A percentile compares a stretch with the other conserved stretches of the same genome.
Evolutionary conservation across 2,113 vertebrate species (phyloP).

Genomic region (Andinoacara biseriatus): DNA sequence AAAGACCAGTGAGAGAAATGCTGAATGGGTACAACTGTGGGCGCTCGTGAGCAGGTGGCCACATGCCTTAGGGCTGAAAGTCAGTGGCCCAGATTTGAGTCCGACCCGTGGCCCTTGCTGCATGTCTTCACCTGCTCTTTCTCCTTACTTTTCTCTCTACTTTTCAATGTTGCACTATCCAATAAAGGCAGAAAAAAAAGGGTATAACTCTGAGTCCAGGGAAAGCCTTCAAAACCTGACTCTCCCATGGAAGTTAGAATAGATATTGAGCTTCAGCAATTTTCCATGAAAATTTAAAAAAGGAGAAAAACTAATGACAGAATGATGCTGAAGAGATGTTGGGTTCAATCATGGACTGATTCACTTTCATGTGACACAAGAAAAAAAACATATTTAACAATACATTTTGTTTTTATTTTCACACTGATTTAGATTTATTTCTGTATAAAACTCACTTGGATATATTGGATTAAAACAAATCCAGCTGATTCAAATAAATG

Average conservation of each 20-base stretch:
- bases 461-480: slow-evolving; percentile 1
- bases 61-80: no score
- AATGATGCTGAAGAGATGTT: neutral
- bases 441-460: neutral
- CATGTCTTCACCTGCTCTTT: no score
- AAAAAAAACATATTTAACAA: neutral
- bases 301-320: no score
- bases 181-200: no score
- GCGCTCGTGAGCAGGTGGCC: no score
- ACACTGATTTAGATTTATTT: neutral
- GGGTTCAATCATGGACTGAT: neutral
- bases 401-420: neutral
- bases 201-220: neutral
- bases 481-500: neutral
- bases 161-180: no score
- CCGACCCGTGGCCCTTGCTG: no score
- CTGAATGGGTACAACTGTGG: neutral
- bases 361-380: neutral
- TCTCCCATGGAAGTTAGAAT: neutral
- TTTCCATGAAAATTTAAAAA: neutral
- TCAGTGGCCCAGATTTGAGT: no score
- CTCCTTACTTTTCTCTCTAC: no score
- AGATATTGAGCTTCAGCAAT: neutral
- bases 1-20: neutral
- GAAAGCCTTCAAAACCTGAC: neutral